Conservation (phyloP, 2,113 vertebrate species). For the Semicossyphus pulcher region DNA sequence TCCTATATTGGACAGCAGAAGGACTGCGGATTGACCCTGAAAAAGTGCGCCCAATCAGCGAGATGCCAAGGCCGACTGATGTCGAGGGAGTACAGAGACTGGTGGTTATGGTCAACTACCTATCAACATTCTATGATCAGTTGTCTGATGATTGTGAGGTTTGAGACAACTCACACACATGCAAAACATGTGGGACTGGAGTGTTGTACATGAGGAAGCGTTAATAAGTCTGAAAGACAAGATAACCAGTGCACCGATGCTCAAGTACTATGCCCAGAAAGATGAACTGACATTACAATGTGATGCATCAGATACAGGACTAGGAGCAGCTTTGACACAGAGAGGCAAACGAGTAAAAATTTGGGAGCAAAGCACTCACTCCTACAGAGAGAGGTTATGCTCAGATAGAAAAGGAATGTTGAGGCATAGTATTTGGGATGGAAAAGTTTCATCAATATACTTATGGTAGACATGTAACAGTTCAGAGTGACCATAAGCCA, state of each 20-base stretch:
- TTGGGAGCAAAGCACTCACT: constrained; percentile 6
- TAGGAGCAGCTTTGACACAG: constrained; percentile 12
- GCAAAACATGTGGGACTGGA: constrained; percentile 8
- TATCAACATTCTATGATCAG: background rate
- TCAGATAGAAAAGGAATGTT: constrained; percentile 19
- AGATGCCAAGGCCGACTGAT: constrained; percentile 1
- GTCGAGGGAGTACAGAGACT: constrained; percentile 10
- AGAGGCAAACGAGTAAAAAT: background rate
- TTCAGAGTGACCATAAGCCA: constrained; percentile 7
- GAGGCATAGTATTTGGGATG: constrained; percentile 7
- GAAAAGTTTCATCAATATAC: constrained; percentile 32
- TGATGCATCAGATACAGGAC: background rate
- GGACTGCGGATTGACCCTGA: background rate
- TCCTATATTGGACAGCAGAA: background rate
- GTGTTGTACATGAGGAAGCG: background rate
- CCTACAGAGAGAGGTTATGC: background rate
- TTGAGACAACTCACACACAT: constrained; percentile 7
- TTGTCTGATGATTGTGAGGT: constrained; percentile 20
- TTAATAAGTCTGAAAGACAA: constrained; percentile 13
- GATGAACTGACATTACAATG: background rate
- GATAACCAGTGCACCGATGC: background rate
- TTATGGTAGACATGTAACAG: background rate
- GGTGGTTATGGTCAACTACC: constrained; percentile 9
- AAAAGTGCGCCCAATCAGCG: background rate
- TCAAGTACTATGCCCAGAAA: constrained; percentile 6